phyloP scores from a whole-genome alignment of 2,888 invertebrate genomes.

The Drosophila anomalata region DNA sequence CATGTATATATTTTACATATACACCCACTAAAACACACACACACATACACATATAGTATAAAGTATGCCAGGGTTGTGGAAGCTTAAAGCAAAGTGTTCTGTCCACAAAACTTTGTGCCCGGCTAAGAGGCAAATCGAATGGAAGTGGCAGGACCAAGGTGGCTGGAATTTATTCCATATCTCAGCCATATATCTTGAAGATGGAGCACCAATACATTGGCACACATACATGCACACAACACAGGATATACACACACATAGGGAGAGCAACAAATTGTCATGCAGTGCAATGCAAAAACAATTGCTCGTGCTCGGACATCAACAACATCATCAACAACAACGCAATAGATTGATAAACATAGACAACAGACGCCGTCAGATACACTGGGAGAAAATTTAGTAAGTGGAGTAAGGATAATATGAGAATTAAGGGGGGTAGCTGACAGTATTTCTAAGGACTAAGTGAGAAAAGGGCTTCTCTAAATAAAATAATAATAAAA shows the following conservation, averaged over 20 bases:
- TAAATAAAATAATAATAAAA: too few species aligned
- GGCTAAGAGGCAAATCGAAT: conserved; percentile 42
- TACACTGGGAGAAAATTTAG: not conserved
- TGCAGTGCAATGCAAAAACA: conserved; percentile 59
- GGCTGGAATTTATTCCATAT: conserved; percentile 39
- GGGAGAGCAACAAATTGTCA: conserved; percentile 63
- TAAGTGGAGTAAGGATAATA: not conserved
- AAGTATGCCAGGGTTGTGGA: conserved; percentile 42
- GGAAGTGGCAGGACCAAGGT: conserved; percentile 28
- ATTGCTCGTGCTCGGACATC: conserved; percentile 45
- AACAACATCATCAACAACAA: conserved; percentile 48
- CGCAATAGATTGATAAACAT: conserved; percentile 71
- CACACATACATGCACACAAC: not conserved
- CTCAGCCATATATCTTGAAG: conserved; percentile 37
- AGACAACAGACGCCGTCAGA: conserved; percentile 54
- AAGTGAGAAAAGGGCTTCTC: too few species aligned
- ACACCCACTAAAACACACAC: not conserved
- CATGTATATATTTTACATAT: not conserved
- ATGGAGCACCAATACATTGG: conserved; percentile 28
- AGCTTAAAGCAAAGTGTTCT: conserved; percentile 47
- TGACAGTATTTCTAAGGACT: too few species aligned
- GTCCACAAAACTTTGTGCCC: conserved; percentile 47
- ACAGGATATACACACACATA: conserved; percentile 18
- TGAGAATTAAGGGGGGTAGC: too few species aligned
- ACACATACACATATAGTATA: not conserved